Evolutionary conservation across 64 coral and sea anemone genomes (phyloP).

Genomic region (Trachythela sp.): DNA sequence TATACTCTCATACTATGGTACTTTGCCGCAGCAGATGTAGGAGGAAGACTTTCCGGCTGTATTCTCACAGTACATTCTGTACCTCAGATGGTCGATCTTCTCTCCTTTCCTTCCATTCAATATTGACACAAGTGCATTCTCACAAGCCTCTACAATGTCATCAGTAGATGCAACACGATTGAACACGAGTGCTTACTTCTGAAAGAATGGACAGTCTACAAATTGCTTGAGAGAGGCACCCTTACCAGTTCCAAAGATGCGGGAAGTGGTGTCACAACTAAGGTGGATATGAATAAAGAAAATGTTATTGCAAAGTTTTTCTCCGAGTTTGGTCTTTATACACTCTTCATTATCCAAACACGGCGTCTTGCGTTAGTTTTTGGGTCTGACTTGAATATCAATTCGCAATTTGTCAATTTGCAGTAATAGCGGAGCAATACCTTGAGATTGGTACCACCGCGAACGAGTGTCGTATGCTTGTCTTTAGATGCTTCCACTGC

Average conservation of each 20-base stretch:
- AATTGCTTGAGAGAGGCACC: constrained; percentile 47
- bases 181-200: constrained; percentile 43
- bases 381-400: constrained; percentile 55
- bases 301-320: constrained; percentile 22
- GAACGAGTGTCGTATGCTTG: constrained; percentile 2
- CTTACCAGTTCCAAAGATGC: constrained; percentile 40
- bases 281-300: constrained; percentile 42
- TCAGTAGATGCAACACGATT: not conserved
- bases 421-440: constrained; percentile 41
- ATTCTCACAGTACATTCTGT: too few relatives aligned
- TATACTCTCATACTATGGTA: too few relatives aligned
- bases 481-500: not conserved
- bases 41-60: too few relatives aligned
- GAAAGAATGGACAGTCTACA: not conserved
- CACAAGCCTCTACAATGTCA: constrained; percentile 29
- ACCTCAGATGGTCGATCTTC: too few relatives aligned
- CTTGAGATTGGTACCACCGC: constrained; percentile 1
- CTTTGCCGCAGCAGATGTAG: too few relatives aligned
- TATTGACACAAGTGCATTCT: constrained; percentile 53
- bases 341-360: constrained; percentile 37
- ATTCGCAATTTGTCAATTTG: not conserved
- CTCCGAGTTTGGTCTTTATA: constrained; percentile 1
- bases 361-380: constrained; percentile 20
- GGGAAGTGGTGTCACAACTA: constrained; percentile 53
- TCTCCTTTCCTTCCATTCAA: too few relatives aligned